A percentile compares a stretch with the other conserved stretches of the same genome.
Evolutionary conservation across 2,113 vertebrate genomes (phyloP).

Genomic region (Sminthopsis crassicaudata): DNA sequence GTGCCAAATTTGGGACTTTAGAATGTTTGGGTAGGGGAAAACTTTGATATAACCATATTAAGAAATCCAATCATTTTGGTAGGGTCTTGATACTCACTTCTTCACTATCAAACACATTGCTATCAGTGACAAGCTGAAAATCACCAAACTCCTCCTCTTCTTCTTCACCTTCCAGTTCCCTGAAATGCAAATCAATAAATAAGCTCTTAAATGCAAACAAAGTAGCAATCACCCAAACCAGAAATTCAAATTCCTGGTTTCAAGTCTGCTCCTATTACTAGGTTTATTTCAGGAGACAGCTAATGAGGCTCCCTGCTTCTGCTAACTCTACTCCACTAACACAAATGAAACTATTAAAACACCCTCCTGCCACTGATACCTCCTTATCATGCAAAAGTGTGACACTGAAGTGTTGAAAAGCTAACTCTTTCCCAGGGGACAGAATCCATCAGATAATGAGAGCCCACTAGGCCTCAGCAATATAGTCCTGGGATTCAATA

Average conservation of each 20-base stretch:
- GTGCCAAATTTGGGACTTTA: slow-evolving; percentile 37
- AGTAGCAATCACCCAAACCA: slow-evolving; percentile 11
- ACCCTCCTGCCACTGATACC: background rate
- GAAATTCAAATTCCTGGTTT: slow-evolving; percentile 14
- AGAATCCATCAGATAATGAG: background rate
- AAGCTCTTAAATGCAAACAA: slow-evolving; percentile 43
- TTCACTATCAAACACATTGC: slow-evolving; percentile 87
- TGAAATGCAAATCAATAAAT: slow-evolving; percentile 65
- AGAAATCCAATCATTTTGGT: slow-evolving; percentile 5
- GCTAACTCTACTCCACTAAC: slow-evolving; percentile 11
- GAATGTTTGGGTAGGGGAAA: slow-evolving; percentile 25
- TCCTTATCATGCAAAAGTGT: slow-evolving; percentile 49
- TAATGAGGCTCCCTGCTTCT: slow-evolving; percentile 6
- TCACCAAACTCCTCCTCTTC: slow-evolving; percentile 91
- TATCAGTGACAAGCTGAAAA: slow-evolving; percentile 91
- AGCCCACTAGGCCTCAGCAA: slow-evolving; percentile 23
- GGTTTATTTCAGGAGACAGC: slow-evolving; percentile 31
- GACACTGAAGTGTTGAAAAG: background rate
- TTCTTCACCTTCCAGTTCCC: slow-evolving; percentile 85
- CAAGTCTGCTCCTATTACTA: slow-evolving; percentile 26
- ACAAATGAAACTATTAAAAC: slow-evolving; percentile 50
- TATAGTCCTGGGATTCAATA: slow-evolving; percentile 9
- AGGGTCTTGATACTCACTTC: slow-evolving; percentile 81
- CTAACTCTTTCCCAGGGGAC: slow-evolving; percentile 24
- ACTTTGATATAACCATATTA: background rate